These are phyloP conservation scores for Drosophila subquinaria DNA, from an alignment of 2,888 invertebrate genomes.

Conservation along the genomic window DNA sequence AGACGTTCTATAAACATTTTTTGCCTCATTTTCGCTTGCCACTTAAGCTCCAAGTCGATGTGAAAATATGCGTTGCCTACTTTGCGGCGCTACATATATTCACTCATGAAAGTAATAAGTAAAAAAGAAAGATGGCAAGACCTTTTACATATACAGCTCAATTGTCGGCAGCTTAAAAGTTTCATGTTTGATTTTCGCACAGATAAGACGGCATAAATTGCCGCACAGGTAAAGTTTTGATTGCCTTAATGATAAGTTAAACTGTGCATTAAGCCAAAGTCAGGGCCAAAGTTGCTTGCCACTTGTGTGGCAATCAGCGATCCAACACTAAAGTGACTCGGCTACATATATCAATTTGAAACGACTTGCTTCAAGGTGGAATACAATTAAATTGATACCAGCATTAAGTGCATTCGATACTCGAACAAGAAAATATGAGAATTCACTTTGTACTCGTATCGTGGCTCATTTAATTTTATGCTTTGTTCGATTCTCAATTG, in stretches of 20 bases:
- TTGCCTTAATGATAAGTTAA: conserved; percentile 75
- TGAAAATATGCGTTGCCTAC: conserved; percentile 43
- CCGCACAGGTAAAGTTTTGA: conserved; percentile 76
- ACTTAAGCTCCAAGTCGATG: conserved; percentile 38
- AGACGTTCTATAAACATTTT: conserved; percentile 43
- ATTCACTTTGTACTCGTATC: conserved; percentile 2
- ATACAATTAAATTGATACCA: conserved; percentile 17
- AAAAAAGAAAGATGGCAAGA: conserved; percentile 14
- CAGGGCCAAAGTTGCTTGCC: conserved; percentile 32
- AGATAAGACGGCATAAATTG: conserved; percentile 78
- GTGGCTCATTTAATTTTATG: conserved; percentile 34
- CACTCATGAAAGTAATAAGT: neutral
- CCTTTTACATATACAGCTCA: conserved; percentile 72
- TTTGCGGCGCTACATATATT: conserved; percentile 25
- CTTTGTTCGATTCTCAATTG: conserved; percentile 28
- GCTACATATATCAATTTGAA: conserved; percentile 3
- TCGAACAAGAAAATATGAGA: neutral
- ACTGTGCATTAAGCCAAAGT: conserved; percentile 49
- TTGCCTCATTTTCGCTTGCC: conserved; percentile 26
- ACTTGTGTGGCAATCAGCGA: conserved; percentile 38
- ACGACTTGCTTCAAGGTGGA: neutral
- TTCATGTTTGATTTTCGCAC: conserved; percentile 75
- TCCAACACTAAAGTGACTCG: neutral
- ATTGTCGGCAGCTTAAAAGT: conserved; percentile 79
- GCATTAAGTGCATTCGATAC: neutral